Evolutionary conservation across 1,140 invertebrate genomes (phyloP), one percentile per base, ranked within the genome.

Genomic region (Xylocopa sonorina): DNA sequence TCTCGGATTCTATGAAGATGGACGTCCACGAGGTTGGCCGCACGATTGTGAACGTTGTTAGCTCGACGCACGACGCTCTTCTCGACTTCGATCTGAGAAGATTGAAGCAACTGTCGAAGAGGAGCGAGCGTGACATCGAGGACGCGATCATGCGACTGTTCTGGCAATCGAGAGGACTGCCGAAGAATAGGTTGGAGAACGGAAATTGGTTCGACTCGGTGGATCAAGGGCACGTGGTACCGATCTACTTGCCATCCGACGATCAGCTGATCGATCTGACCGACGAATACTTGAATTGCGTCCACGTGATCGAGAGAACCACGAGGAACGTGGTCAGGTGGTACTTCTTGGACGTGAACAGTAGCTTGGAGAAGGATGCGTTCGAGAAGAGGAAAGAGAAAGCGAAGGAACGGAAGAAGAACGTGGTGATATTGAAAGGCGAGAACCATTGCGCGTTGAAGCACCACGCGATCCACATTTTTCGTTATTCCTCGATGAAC

Each of bases 381-480:
- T 38, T 4, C 5, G 21, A 24, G 14, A 16, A n/a, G 5, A 7
- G 18, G 7, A 9, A 41, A 0, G 18, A 7, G 58, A 16, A 7
- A 3, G 0, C 2, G 1, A 24, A 24, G 0, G 12, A 6, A 0
- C 57, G 7, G n/a, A 10, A 9, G 32, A 7, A 14, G 9, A 38
- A 62, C 0, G 21, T 41, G 6, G 1, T 14, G 0, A 9, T 62
- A 6, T 7, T 16, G 16, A 24, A 24, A 10, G 24, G 16, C 2
- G 0, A 62, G 10, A 16, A 3, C 1, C 2, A 41, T 2, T 16
- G 14, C 1, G 18, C 0, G n/a, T 24, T n/a, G 5, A 3, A 16
- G 0, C 12, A 41, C 12, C 60, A 62, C 14, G 4, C 0, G 12
- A 6, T 38, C 24, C 34, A 24, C n/a, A 18, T 62, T 0, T 16